phyloP scores from a whole-genome alignment of 2,797 vertebrate species.

The Anas bernieri region DNA sequence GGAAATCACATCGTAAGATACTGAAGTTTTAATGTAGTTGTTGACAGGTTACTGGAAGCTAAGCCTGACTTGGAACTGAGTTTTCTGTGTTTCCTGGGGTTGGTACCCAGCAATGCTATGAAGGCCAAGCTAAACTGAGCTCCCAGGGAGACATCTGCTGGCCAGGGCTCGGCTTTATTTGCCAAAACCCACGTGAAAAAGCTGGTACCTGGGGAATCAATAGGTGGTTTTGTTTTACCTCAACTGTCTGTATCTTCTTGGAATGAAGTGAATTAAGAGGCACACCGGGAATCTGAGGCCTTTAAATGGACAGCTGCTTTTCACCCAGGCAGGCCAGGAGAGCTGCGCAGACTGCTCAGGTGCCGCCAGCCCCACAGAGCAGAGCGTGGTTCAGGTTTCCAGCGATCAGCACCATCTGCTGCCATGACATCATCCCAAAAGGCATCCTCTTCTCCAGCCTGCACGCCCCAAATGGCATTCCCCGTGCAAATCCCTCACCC shows the following conservation, averaged over 20 bases:
- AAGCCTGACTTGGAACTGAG: neutral
- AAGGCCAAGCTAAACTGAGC: neutral
- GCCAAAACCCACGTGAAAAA: neutral
- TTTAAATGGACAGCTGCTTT: neutral
- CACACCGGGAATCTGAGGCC: neutral
- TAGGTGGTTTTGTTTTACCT: neutral
- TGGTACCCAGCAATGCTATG: neutral
- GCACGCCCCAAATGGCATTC: neutral
- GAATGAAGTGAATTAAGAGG: neutral
- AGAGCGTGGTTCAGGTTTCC: neutral
- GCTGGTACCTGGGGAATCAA: neutral
- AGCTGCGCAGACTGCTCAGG: neutral
- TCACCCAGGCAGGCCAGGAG: neutral
- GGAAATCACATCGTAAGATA: neutral
- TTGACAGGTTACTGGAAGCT: neutral
- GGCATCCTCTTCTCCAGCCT: neutral
- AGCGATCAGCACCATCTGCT: slow-evolving; percentile 55
- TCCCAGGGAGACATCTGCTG: slow-evolving; percentile 49
- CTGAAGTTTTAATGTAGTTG: neutral
- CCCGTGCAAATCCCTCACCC: neutral
- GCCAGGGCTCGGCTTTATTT: accelerated
- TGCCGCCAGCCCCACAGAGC: neutral
- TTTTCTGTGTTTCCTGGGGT: neutral
- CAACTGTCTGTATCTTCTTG: neutral
- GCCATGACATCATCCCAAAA: neutral